These are phyloP conservation scores for Moxostoma hubbsi DNA, from an alignment of 2,797 vertebrate species.

Conservation along the genomic window DNA sequence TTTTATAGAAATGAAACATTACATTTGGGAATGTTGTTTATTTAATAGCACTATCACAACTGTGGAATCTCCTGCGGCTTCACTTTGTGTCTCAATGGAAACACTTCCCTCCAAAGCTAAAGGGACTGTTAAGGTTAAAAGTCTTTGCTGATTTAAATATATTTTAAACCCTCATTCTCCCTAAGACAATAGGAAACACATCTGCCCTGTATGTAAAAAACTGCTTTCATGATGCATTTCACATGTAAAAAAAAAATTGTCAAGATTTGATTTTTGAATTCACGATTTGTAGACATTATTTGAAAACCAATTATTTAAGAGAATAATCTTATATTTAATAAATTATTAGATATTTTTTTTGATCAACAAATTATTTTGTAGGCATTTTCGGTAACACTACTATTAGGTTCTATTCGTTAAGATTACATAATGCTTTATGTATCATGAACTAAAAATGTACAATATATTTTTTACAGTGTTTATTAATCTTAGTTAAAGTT, in stretches of 20 bases:
- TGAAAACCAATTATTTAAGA: too few relatives aligned
- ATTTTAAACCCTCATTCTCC: constrained; percentile 18
- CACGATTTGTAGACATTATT: too few relatives aligned
- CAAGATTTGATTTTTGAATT: background rate
- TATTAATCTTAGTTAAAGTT: too few relatives aligned
- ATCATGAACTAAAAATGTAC: too few relatives aligned
- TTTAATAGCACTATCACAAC: constrained; percentile 39
- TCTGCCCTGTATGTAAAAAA: background rate
- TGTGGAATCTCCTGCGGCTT: constrained; percentile 41
- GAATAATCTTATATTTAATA: too few relatives aligned
- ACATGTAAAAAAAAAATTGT: background rate
- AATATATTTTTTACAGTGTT: too few relatives aligned
- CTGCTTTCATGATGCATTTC: background rate
- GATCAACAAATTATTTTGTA: too few relatives aligned
- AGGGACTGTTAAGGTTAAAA: constrained; percentile 34
- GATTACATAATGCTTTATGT: too few relatives aligned
- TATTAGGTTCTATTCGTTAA: too few relatives aligned
- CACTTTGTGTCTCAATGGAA: constrained; percentile 28
- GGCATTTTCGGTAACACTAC: too few relatives aligned
- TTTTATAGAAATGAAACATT: constrained; percentile 42
- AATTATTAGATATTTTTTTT: too few relatives aligned
- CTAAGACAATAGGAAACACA: constrained; percentile 15
- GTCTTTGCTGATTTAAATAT: constrained; percentile 40
- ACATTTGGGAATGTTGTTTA: constrained; percentile 34
- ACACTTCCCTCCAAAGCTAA: constrained; percentile 14